Evolutionary conservation across 2,797 vertebrate species (phyloP).

Genomic region (Hybognathus amarus): DNA sequence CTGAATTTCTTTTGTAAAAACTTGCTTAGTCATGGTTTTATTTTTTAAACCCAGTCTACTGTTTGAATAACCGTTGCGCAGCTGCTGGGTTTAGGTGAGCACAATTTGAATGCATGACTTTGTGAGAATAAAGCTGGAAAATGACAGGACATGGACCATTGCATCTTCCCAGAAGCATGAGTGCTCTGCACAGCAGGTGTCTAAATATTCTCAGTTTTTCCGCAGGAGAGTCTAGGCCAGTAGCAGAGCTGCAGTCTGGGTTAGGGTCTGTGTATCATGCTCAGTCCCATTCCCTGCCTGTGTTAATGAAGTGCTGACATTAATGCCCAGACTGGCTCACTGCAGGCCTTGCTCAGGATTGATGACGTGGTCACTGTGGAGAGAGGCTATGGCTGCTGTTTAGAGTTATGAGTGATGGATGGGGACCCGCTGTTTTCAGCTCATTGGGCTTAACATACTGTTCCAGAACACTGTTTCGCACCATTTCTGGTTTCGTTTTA

Average conservation of each 20-base stretch:
- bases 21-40: background rate
- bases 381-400: conserved; percentile 28
- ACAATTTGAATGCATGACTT: conserved; percentile 54
- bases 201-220: conserved; percentile 57
- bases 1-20: background rate
- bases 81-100: conserved; percentile 39
- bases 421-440: conserved; percentile 33
- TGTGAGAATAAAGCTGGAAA: conserved; percentile 44
- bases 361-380: conserved; percentile 49
- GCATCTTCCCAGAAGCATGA: conserved; percentile 58
- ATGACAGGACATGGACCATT: conserved; percentile 46
- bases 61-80: conserved; percentile 16
- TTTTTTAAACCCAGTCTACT: background rate
- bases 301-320: conserved; percentile 51
- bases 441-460: conserved; percentile 24
- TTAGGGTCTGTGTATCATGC: background rate
- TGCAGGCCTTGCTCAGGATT: conserved; percentile 34
- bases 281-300: conserved; percentile 8
- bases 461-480: no score
- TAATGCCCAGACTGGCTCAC: conserved; percentile 24
- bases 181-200: conserved; percentile 60
- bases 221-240: conserved; percentile 34
- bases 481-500: no score
- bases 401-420: conserved; percentile 48
- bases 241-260: conserved; percentile 21